Evolutionary conservation across 1,140 invertebrate species (phyloP), one percentile per base, ranked within the genome.

Genomic region (Diorhabda carinulata): DNA sequence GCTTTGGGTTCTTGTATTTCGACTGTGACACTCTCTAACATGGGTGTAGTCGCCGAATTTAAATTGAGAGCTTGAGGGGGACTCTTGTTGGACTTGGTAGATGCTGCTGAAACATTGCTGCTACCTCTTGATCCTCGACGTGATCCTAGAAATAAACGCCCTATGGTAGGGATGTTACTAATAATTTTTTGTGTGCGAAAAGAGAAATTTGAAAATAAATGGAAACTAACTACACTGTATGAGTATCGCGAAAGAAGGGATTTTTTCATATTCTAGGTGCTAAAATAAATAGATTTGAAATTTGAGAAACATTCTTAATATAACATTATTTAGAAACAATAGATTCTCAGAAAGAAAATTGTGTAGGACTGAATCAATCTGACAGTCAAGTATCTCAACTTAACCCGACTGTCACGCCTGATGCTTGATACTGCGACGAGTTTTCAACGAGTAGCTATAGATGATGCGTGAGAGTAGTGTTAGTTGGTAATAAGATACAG

Each of bases 71-170:
- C 62, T 66, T 75, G 60, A 57, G 78, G 80, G n/a, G 84, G 83
- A 73, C 84, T 86, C 74, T 84, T 85, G 68, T 79, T 83, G 61
- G 84, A 84, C 70, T 82, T 82, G 66, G 78, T 81, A 6, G 87
- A 88, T 40, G 84, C 86, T 5, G 84, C 87, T 3, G 88, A 89
- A 65, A 87, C 85, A 67, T 86, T 89, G 70, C 87, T 89, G 78
- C 89, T 90, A 4, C 86, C 86, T 74, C 86, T 84, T 65, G 88
- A 89, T 63, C 88, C 88, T 63, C 88, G 84, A 64, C 88, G 83
- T 68, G 88, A 89, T 69, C 87, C 89, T 90, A 84, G 79, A 76
- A 86, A 84, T 78, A 84, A 81, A 82, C 80, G 81, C 78, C 78
- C 76, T 71, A 69, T 72, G 72, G 74, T 78, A 74, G 76, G 73